Evolutionary conservation across 2,113 vertebrate genomes (phyloP), one percentile per base, ranked within the genome.

Genomic region (Pseudois nayaur): DNA sequence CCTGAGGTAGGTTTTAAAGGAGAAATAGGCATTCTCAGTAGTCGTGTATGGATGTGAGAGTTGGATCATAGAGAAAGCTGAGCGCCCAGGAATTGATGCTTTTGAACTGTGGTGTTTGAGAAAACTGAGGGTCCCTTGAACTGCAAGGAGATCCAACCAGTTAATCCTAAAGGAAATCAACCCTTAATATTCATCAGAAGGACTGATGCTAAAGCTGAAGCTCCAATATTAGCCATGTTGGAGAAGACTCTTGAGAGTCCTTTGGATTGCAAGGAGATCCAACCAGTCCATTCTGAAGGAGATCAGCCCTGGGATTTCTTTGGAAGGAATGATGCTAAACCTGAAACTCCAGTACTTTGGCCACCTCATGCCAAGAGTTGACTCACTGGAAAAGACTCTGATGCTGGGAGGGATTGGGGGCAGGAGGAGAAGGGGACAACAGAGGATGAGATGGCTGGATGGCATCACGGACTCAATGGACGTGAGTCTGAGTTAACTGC

Each of bases 401-500:
- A 23, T 23, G 55, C 55, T 57, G 55, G 55, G 8, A 57, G 54
- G 16, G 55, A 57, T 9, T 57, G 21, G 17, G 54, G 17, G 7
- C 54, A 55, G 7, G 17, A 55, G 21, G 55, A 55, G 55, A 55
- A 55, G 8, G 8, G 55, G 55, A 23, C 1, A 8, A 57, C 21
- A 23, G 55, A 57, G 21, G 55, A 57, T 57, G 55, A 57, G 55
- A 57, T 57, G 55, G 55, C 3, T 57, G 55, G 55, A 57, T 23
- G 55, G 55, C 55, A 57, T 57, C 55, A 57, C 19, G 0, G 54
- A 23, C 54, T 55, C 54, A 0, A 57, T 9, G 21, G 21, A 57
- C 0, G 0, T 9, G 55, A 57, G 55, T 57, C 8, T 57, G 55
- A 57, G 21, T 23, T 3, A 9, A 23, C 8, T 9, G 3, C 0